These are phyloP conservation scores for Acanthosepion lycidas DNA, from an alignment of 2,888 invertebrate species.

Conservation along the genomic window DNA sequence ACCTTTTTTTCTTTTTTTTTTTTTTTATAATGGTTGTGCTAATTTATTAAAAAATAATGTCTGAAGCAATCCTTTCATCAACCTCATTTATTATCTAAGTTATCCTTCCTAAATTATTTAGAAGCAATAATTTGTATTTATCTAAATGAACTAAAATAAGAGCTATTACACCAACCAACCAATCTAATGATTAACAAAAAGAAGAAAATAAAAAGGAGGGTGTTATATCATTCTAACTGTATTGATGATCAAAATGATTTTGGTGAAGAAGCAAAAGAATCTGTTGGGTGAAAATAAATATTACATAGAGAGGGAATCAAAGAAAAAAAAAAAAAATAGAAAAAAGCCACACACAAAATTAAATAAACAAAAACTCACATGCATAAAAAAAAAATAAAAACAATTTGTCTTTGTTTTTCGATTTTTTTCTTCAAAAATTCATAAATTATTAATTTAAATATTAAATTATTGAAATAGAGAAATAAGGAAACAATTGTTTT, in stretches of 20 bases:
- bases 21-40: not conserved
- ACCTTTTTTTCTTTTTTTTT: not conserved
- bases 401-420: not conserved
- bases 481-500: not conserved
- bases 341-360: too few relatives aligned
- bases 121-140: too few relatives aligned
- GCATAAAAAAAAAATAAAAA: not conserved
- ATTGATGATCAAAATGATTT: not conserved
- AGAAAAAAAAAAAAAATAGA: too few relatives aligned
- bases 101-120: not conserved
- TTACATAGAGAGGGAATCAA: not conserved
- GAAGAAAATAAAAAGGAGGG: not conserved
- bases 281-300: not conserved
- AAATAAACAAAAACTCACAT: not conserved
- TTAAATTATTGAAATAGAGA: not conserved
- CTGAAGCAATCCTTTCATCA: not conserved
- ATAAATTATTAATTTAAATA: constrained; percentile 20
- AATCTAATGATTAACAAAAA: too few relatives aligned
- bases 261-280: not conserved
- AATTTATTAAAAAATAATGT: not conserved
- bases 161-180: too few relatives aligned
- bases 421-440: not conserved
- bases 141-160: too few relatives aligned
- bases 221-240: not conserved
- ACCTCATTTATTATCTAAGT: not conserved